Base-by-base conservation (phyloP, 2,888 invertebrate species). In the Cheilosia scutellata region DNA sequence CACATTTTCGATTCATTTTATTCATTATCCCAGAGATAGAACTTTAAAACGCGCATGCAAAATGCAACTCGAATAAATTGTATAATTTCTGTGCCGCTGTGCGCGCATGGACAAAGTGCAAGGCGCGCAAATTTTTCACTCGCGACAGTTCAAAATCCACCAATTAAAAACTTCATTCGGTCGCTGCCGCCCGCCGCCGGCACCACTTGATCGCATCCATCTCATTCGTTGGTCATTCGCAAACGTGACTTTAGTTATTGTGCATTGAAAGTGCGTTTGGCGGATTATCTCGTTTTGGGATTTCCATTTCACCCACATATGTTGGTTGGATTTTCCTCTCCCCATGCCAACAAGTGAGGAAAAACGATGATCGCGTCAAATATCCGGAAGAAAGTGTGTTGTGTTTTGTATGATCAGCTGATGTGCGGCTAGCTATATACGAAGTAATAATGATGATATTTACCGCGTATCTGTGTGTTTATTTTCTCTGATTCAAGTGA, bases 371-470 rank as follows among this genome's bases (percentile, higher is more conserved):
- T 63, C 72, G 71, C 76, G 6, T 49, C 29, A 58, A 58, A 70
- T 71, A 79, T 75, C 65, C 79, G 63, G 74, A 79, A 79, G 84
- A 84, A 79, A 84, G 84, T 79, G 79, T 68, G 74, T 63, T 65
- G 72, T 63, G 25, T 77, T 57, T 75, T 82, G 72, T 25, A 11
- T 68, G 74, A 72, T 68, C 83, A 83, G 78, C 83, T 83, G 82
- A 77, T 77, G 42, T 49, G 60, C 47, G 25, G 49, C 20, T 9
- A 31, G 37, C 5, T 70, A 31, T 31, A 44, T 37, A 37, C 9
- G 62, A 40, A 49, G 25, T 47, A 5, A 49, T 29, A 58, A 53
- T 20, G 7, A 44, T 31, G 72, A 25, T 68, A 40, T 68, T 80
- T 60, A 80, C 60, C 62, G 57, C 27, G 55, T 42, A 25, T 53